phyloP scores from a whole-genome alignment of 1,140 invertebrate species.

The Ceratina japonica region DNA sequence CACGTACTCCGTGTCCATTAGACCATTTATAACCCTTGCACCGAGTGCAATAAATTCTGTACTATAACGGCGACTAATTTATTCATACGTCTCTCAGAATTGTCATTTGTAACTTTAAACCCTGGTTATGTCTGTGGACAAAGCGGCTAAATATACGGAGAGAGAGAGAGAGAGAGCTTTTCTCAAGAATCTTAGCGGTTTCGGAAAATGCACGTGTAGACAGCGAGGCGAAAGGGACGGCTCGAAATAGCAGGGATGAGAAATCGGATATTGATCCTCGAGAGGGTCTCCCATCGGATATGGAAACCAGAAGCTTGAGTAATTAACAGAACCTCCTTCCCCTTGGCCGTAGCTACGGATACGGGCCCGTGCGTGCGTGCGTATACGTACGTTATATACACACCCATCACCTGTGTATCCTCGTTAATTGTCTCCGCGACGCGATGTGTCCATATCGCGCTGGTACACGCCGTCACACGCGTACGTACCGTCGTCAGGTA shows the following conservation, averaged over 20 bases:
- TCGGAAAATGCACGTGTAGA: not conserved
- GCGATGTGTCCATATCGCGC: slow-evolving; percentile 25
- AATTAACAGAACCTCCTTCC: slow-evolving; percentile 46
- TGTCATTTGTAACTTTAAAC: no score
- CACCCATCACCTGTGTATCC: not conserved
- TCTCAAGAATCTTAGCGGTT: not conserved
- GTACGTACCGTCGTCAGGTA: no score
- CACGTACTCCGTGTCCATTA: not conserved
- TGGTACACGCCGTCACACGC: slow-evolving; percentile 4
- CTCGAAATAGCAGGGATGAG: slow-evolving; percentile 33
- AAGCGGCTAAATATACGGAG: no score
- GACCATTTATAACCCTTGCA: no score
- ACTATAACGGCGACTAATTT: no score
- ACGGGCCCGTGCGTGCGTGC: not conserved
- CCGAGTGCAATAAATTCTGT: no score
- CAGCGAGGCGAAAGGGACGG: not conserved
- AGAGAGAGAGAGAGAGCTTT: not conserved
- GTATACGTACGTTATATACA: not conserved
- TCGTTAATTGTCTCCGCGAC: slow-evolving; percentile 39
- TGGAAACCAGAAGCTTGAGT: slow-evolving; percentile 41
- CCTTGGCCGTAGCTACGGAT: not conserved
- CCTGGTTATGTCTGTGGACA: no score
- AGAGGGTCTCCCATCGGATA: slow-evolving; percentile 25
- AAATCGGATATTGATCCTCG: slow-evolving; percentile 46
- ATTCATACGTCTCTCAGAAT: no score